Base-by-base conservation (phyloP, 2,797 vertebrate genomes). In the Euphonia xanthogaster region DNA sequence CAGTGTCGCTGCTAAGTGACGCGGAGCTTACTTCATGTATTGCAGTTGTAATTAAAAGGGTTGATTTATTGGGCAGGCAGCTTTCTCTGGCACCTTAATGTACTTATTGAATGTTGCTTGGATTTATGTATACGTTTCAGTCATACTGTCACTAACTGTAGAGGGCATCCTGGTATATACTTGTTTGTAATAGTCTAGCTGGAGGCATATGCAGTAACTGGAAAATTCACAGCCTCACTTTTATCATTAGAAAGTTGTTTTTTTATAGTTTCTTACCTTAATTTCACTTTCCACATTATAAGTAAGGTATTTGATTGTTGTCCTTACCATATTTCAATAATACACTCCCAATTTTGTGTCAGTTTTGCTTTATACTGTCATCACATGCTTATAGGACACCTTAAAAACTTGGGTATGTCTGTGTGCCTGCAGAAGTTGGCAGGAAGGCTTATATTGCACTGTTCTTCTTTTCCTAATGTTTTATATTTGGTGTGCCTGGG, bases 21-120 rank as follows among this genome's bases (percentile, higher is more conserved):
- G 0, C 17, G 4, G 15, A 19, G 15, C 24, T 72, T 35, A 8
- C 2, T 58, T 91, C 0, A 0, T 8, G 3, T 48, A 17, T 21
- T 74, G 28, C 37, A 42, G 14, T 55, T 75, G 4, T 47, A 53
- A 39, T 78, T 60, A 25, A 68, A 75, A 61, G 31, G 1, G 4
- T 62, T 37, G 23, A 40, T 70, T 70, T 63, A 51, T 12, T 47
- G 31, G 57, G 25, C 18, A 37, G 63, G 12, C 14, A 72, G 23
- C n/a, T 84, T 84, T 17, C 88, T 9, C 31, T 47, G 20, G 6
- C 11, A 30, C 23, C 27, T 67, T 40, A 19, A 6, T 10, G 25
- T 31, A 44, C 21, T 77, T 47, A 30, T 0, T 42, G 35, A 68
- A 16, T 7, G 10, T n/a, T 78, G 76, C 54, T 76, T 63, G 19